phyloP scores from a whole-genome alignment of 2,113 vertebrate species.

The Orientallactaga bullata region DNA sequence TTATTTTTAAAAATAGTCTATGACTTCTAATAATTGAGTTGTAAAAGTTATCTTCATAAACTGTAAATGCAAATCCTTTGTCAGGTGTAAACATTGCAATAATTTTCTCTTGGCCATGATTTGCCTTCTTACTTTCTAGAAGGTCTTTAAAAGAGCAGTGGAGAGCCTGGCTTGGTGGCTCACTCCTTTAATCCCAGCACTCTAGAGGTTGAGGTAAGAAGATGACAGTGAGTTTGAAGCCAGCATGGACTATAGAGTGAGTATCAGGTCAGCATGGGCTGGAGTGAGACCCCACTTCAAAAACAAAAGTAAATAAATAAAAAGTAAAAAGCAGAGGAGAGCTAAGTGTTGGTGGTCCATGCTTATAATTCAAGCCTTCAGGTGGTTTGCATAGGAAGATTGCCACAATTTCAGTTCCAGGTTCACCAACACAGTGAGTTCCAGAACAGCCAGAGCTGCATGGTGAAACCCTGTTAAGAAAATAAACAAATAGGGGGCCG shows the following conservation, averaged over 20 bases:
- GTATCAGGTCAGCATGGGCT: too few species aligned
- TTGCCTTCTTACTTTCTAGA: not conserved
- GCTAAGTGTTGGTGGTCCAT: not conserved
- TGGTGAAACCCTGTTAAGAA: not conserved
- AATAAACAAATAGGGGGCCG: not conserved
- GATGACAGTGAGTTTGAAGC: too few species aligned
- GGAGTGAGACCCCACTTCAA: too few species aligned
- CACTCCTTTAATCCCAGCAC: not conserved
- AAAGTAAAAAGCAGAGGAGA: too few species aligned
- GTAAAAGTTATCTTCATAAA: slow-evolving; percentile 15
- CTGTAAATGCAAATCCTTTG: slow-evolving; percentile 6
- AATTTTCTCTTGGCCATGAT: not conserved
- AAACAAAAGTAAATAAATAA: too few species aligned
- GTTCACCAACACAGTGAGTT: not conserved
- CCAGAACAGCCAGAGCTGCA: not conserved
- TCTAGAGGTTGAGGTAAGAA: not conserved
- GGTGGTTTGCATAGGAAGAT: too few species aligned
- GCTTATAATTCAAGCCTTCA: too few species aligned
- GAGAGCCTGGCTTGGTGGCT: not conserved
- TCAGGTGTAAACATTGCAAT: not conserved
- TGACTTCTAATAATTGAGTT: slow-evolving; percentile 15
- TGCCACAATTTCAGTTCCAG: too few species aligned
- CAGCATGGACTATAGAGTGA: too few species aligned
- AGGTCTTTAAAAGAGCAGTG: not conserved
- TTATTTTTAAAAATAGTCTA: not conserved